These are phyloP conservation scores for Morinoia aosen DNA, from an alignment of 2,888 invertebrate genomes.

Conservation along the genomic window DNA sequence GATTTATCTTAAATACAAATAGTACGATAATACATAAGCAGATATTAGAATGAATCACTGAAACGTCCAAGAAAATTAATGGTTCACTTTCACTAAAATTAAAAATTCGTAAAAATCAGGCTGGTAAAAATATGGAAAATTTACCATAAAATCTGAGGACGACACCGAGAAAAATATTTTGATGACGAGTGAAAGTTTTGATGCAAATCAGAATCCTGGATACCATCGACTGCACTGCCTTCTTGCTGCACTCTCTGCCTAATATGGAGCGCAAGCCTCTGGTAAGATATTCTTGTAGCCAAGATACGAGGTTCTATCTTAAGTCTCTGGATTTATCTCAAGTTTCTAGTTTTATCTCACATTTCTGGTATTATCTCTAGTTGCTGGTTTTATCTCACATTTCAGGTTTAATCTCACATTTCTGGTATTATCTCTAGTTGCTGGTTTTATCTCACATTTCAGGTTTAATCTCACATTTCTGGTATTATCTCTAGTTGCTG, in stretches of 20 bases:
- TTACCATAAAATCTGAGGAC: not conserved
- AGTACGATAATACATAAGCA: not conserved
- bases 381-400: too few relatives aligned
- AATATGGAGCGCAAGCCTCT: conserved; percentile 16
- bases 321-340: too few relatives aligned
- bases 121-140: not conserved
- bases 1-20: not conserved
- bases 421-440: too few relatives aligned
- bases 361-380: too few relatives aligned
- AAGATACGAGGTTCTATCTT: too few relatives aligned
- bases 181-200: not conserved
- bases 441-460: too few relatives aligned
- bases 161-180: not conserved
- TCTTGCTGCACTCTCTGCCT: not conserved
- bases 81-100: not conserved
- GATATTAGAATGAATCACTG: not conserved
- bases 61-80: not conserved
- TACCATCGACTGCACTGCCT: not conserved
- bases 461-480: too few relatives aligned
- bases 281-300: not conserved
- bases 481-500: too few relatives aligned
- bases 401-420: too few relatives aligned
- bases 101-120: not conserved
- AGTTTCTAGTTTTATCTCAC: too few relatives aligned
- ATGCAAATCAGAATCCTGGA: not conserved